These are phyloP conservation scores for Cranoglanis bouderius DNA, from an alignment of 2,113 vertebrate species.

Conservation along the genomic window DNA sequence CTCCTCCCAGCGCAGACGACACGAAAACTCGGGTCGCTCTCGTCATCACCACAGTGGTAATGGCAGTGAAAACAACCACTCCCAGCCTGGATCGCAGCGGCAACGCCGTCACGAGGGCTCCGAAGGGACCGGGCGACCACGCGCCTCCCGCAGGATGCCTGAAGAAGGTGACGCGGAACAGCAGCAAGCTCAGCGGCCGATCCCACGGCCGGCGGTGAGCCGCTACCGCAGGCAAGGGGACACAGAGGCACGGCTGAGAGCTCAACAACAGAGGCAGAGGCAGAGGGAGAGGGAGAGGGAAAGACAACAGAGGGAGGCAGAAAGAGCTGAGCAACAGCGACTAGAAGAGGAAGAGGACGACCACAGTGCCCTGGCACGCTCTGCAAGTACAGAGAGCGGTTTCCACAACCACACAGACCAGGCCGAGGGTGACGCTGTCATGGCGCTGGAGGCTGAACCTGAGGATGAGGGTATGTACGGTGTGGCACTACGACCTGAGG, in stretches of 20 bases:
- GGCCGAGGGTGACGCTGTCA: slow-evolving; percentile 85
- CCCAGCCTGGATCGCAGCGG: slow-evolving; percentile 33
- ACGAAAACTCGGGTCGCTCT: slow-evolving; percentile 49
- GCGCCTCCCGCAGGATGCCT: slow-evolving; percentile 15
- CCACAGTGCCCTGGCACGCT: slow-evolving; percentile 79
- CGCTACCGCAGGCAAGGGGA: slow-evolving; percentile 75
- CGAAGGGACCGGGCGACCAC: slow-evolving; percentile 8
- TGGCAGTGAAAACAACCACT: slow-evolving; percentile 51
- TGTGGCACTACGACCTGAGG: slow-evolving; percentile 72
- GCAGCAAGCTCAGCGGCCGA: slow-evolving; percentile 60
- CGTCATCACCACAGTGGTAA: slow-evolving; percentile 63
- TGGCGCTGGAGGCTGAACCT: slow-evolving; percentile 71
- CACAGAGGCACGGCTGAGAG: slow-evolving; percentile 67
- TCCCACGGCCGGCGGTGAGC: slow-evolving; percentile 67
- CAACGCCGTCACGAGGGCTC: slow-evolving; percentile 64
- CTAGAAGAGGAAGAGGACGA: slow-evolving; percentile 78
- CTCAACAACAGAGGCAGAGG: slow-evolving; percentile 71
- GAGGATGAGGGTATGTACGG: slow-evolving; percentile 65
- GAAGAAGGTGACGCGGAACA: slow-evolving; percentile 66
- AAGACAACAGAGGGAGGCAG: slow-evolving; percentile 59
- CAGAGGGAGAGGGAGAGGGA: slow-evolving; percentile 62
- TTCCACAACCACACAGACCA: slow-evolving; percentile 94
- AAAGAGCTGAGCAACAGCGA: slow-evolving; percentile 48
- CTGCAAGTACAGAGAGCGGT: slow-evolving; percentile 92
- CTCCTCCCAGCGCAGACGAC: slow-evolving; percentile 56